Percentiles rank a stretch among this genome's conserved stretches.
Evolutionary conservation across 2,888 invertebrate species (phyloP).

Genomic region (Spisula solida): DNA sequence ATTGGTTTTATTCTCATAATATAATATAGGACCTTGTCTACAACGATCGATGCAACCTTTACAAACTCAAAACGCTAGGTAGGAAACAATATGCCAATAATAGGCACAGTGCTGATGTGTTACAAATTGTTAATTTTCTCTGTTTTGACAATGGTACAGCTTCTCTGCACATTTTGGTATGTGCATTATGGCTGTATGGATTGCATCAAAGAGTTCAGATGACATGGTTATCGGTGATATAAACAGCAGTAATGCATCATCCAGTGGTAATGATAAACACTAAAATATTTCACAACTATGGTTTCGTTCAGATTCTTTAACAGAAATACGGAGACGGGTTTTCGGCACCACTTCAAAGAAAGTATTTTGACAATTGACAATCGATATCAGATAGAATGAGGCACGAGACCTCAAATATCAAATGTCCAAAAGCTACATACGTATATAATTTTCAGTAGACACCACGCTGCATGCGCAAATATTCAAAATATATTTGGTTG

Average conservation of each 20-base stretch:
- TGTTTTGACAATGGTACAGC: too few species aligned
- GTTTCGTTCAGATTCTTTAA: background rate
- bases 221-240: background rate
- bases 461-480: too few species aligned
- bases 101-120: too few species aligned
- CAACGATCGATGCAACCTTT: too few species aligned
- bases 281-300: background rate
- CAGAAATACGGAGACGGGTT: background rate
- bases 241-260: background rate
- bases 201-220: background rate
- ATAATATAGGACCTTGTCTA: too few species aligned
- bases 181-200: background rate
- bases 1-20: too few species aligned
- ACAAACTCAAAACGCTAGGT: too few species aligned
- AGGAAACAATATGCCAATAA: too few species aligned
- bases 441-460: too few species aligned
- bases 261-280: background rate
- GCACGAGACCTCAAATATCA: background rate
- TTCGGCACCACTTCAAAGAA: background rate
- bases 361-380: background rate
- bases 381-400: background rate
- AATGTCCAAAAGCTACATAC: too few species aligned
- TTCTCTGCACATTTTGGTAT: background rate
- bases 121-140: too few species aligned
- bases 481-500: too few species aligned